Conservation (phyloP, 2,888 invertebrate species). For the Tuberolachnus salignus region DNA sequence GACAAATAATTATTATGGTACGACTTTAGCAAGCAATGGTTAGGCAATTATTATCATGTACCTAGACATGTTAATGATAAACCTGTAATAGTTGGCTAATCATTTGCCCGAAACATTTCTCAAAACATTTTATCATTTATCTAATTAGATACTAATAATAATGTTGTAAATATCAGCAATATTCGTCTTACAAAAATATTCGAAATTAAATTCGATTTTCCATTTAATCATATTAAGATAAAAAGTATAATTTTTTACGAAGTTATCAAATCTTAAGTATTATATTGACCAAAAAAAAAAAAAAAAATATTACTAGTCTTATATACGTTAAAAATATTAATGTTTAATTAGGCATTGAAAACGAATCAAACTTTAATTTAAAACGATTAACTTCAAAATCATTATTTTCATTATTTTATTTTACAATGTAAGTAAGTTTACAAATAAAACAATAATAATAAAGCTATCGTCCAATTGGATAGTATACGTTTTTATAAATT, state of each 20-base stretch:
- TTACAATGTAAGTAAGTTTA: not conserved
- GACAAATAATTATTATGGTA: constrained; percentile 7
- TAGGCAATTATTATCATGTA: not conserved
- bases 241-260: no score
- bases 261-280: no score
- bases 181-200: no score
- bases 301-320: no score
- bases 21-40: not conserved
- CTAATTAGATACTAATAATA: not conserved
- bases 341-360: not conserved
- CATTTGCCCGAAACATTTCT: not conserved
- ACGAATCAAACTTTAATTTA: not conserved
- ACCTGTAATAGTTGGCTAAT: not conserved
- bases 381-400: no score
- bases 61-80: no score
- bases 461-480: not conserved
- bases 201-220: no score
- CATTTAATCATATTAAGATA: no score
- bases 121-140: not conserved
- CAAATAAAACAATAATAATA: not conserved
- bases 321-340: not conserved
- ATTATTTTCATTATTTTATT: not conserved
- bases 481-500: not conserved
- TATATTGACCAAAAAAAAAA: no score
- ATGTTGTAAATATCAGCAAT: no score